Conservation (phyloP, 1,140 invertebrate species). For the Anagrus nilaparvatae region DNA sequence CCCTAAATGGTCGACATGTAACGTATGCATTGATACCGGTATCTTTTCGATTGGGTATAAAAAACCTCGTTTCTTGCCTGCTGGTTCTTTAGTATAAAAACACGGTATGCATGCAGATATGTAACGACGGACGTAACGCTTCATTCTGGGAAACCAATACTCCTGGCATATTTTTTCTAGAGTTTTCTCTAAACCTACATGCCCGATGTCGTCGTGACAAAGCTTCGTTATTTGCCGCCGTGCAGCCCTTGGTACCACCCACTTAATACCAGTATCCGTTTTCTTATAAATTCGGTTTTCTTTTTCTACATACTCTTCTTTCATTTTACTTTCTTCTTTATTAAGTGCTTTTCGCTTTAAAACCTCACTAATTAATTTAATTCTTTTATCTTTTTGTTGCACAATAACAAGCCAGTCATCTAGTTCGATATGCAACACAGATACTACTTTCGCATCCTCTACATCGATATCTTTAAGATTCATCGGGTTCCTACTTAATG, state of each 20-base stretch:
- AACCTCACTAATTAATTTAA: neutral
- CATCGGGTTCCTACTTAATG: constrained; percentile 27
- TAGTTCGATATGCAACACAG: neutral
- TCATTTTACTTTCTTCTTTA: neutral
- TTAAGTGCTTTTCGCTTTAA: neutral
- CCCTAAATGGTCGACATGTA: constrained; percentile 26
- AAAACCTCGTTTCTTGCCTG: constrained; percentile 21
- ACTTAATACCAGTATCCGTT: neutral
- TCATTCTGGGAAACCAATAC: constrained; percentile 27
- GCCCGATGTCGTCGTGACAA: constrained; percentile 26
- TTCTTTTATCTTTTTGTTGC: neutral
- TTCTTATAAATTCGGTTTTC: neutral
- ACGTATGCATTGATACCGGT: constrained; percentile 24
- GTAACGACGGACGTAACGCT: constrained; percentile 19
- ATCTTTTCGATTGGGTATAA: constrained; percentile 27
- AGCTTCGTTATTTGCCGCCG: constrained; percentile 18
- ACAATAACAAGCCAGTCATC: neutral
- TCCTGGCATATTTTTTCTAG: constrained; percentile 20
- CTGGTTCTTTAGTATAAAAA: constrained; percentile 20
- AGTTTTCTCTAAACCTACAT: constrained; percentile 25
- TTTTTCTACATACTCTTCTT: neutral
- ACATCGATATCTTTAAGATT: constrained; percentile 18
- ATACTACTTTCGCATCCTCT: neutral
- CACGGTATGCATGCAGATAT: constrained; percentile 23
- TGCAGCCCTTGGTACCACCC: neutral